Percentiles rank a stretch among this genome's conserved stretches.
Conservation (phyloP, 1,140 invertebrate species). For the Heliconius hermathena region DNA sequence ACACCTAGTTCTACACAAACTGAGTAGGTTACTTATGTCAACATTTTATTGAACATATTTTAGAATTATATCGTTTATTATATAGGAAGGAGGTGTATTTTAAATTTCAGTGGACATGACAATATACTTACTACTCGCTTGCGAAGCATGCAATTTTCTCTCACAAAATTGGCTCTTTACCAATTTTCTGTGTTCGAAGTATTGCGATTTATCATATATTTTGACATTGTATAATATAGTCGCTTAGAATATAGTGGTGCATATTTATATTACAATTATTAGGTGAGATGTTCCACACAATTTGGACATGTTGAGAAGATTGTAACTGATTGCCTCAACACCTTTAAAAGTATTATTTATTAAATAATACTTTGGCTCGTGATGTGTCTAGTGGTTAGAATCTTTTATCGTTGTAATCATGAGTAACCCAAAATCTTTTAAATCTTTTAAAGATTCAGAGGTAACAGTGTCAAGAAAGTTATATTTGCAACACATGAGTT, state of each 20-base stretch:
- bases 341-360: no score
- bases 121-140: slow-evolving; percentile 15
- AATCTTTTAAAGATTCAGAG: no score
- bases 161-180: slow-evolving; percentile 14
- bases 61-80: neutral
- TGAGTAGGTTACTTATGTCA: neutral
- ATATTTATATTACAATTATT: slow-evolving; percentile 1
- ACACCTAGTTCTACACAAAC: neutral
- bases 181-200: slow-evolving; percentile 10
- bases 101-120: slow-evolving; percentile 22
- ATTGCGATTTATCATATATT: slow-evolving; percentile 24
- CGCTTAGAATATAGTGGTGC: neutral
- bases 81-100: slow-evolving; percentile 16
- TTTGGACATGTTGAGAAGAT: no score
- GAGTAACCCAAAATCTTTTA: no score
- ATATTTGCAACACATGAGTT: no score
- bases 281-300: neutral
- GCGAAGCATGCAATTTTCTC: slow-evolving; percentile 9
- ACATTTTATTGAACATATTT: neutral
- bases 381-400: no score
- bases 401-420: no score
- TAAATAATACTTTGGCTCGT: no score
- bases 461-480: no score
- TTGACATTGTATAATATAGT: slow-evolving; percentile 18
- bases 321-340: no score